A percentile compares a stretch with the other conserved stretches of the same genome.
Evolutionary conservation across 2,113 vertebrate genomes (phyloP).

Genomic region (Spea bombifrons): DNA sequence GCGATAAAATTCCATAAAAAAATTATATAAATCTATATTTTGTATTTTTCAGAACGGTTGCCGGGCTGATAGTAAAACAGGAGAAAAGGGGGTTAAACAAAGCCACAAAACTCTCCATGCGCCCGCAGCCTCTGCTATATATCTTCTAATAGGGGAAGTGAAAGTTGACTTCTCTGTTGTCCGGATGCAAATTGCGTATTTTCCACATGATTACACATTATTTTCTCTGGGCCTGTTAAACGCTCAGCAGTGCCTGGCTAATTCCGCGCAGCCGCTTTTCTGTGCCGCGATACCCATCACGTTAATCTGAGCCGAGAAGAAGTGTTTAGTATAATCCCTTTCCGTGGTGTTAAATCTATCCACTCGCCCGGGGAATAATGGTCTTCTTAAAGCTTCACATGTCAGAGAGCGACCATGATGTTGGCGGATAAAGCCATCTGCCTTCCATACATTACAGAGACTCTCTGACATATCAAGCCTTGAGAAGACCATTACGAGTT

Average conservation of each 20-base stretch:
- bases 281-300: background rate
- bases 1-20: too few relatives aligned
- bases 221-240: conserved; percentile 65
- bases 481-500: too few relatives aligned
- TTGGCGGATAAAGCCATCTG: too few relatives aligned
- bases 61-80: too few relatives aligned
- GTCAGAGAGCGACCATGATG: too few relatives aligned
- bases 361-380: background rate
- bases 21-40: too few relatives aligned
- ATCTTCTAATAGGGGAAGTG: conserved; percentile 64
- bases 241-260: conserved; percentile 42
- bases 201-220: conserved; percentile 65
- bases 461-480: too few relatives aligned
- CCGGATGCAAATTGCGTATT: conserved; percentile 71
- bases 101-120: background rate
- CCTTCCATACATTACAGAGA: too few relatives aligned
- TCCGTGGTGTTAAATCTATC: conserved; percentile 20
- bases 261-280: conserved; percentile 21
- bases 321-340: conserved; percentile 29
- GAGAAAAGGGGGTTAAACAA: conserved; percentile 14
- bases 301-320: conserved; percentile 14
- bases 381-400: too few relatives aligned
- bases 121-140: background rate
- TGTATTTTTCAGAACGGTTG: too few relatives aligned
- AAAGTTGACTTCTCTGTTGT: conserved; percentile 69